phyloP scores from a whole-genome alignment of 1,140 invertebrate genomes.

The Arion vulgaris region DNA sequence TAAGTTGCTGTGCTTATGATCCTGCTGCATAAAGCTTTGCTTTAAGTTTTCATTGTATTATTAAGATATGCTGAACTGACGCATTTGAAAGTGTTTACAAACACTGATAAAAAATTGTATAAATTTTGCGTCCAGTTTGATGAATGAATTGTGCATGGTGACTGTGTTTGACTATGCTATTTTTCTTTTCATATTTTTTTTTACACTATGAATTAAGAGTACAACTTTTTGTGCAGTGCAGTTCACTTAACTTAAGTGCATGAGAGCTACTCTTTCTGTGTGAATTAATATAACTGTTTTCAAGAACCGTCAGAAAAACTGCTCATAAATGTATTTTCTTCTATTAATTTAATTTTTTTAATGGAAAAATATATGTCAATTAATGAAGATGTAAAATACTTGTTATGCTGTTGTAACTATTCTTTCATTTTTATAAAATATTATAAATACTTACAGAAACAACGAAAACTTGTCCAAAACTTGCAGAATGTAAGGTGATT shows the following conservation, averaged over 20 bases:
- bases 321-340: too few relatives aligned
- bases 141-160: too few relatives aligned
- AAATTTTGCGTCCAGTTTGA: not conserved
- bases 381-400: not conserved
- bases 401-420: not conserved
- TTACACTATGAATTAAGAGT: too few relatives aligned
- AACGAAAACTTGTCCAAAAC: not conserved
- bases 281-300: not conserved
- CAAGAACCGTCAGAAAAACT: too few relatives aligned
- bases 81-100: not conserved
- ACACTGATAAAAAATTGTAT: not conserved
- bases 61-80: not conserved
- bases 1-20: not conserved
- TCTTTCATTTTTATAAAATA: not conserved
- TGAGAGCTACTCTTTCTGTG: not conserved
- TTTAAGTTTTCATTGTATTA: not conserved
- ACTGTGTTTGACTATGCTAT: too few relatives aligned
- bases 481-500: slow-evolving; percentile 7
- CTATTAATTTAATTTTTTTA: not conserved
- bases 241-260: too few relatives aligned
- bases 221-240: too few relatives aligned
- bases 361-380: not conserved
- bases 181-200: too few relatives aligned
- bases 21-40: not conserved
- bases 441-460: not conserved